Base-by-base conservation (phyloP, 1,140 invertebrate species). In the Batillaria attramentaria region DNA sequence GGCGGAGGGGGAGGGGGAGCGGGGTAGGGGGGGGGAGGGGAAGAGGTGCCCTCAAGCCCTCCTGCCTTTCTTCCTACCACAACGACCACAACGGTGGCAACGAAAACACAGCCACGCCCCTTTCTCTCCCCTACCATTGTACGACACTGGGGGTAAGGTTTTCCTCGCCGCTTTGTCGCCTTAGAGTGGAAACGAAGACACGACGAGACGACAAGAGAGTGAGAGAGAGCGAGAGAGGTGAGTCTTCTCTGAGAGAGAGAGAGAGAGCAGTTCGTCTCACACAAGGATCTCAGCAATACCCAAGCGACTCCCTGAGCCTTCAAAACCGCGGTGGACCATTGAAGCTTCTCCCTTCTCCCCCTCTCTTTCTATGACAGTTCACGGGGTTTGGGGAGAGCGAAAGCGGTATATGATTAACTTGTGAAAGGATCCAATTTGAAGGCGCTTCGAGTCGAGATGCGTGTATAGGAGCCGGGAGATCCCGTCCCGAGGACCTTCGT, bases 381-480 rank as follows among this genome's bases (percentile, higher is more conserved):
- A 60, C 57, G 57, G 57, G 57, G 57, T 6, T 8, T 60, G 57
- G 24, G 31, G 8, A 28, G 8, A 28, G 24, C 20, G 8, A 28
- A 28, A 24, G 57, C 20, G 24, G 57, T 60, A n/a, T 60, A 60
- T 60, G 57, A 60, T 60, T 60, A 60, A 60, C 57, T 60, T n/a
- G 57, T n/a, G 57, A 60, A 60, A 8, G 31, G 8, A 24, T 60
- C 31, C 57, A 6, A 60, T 60, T 60, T 60, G 57, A 60, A 60
- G 57, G 57, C 24, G 57, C 57, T 60, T 28, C 57, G 8, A 20
- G 4, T 20, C 57, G 8, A 60, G n/a, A n/a, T n/a, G n/a, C n/a
- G n/a, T 28, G 24, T n/a, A 24, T n/a, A 60, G 57, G 57, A 28
- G 57, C 57, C 31, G 4, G 8, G 24, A 13, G 8, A 6, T 60